Percentiles rank a stretch among this genome's conserved stretches.
These are phyloP conservation scores for Pterocles burchelli DNA, from an alignment of 2,113 vertebrate genomes.

Conservation along the genomic window DNA sequence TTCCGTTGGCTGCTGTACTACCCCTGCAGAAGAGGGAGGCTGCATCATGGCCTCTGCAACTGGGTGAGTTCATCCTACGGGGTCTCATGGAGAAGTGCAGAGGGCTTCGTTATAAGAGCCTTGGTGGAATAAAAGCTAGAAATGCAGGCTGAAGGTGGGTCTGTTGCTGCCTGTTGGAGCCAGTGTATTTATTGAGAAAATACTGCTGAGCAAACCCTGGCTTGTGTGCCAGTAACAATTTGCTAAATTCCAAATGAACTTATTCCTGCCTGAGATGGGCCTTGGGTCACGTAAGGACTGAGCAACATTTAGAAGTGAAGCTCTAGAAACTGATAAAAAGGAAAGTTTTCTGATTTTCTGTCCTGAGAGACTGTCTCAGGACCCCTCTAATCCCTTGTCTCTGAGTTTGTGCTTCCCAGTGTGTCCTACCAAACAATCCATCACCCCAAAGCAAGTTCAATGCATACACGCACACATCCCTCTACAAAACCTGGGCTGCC, in stretches of 20 bases:
- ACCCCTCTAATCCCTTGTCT: neutral
- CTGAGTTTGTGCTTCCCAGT: neutral
- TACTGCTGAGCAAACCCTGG: neutral
- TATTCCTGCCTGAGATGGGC: neutral
- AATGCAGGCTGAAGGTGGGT: neutral
- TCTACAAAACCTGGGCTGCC: neutral
- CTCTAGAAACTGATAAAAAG: neutral
- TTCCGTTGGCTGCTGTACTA: conserved; percentile 83
- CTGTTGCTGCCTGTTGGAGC: neutral
- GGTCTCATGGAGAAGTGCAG: neutral
- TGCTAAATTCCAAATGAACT: neutral
- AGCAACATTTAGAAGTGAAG: neutral
- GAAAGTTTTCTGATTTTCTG: neutral
- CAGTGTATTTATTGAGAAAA: neutral
- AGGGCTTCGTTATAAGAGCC: neutral
- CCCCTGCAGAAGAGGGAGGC: conserved; percentile 86
- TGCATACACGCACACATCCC: neutral
- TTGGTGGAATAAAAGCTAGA: neutral
- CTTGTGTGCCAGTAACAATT: neutral
- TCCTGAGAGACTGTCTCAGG: neutral
- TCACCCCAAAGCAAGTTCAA: neutral
- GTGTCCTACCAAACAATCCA: neutral
- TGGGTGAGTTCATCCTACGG: conserved; percentile 75
- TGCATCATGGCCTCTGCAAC: conserved; percentile 99
- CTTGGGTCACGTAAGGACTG: neutral